Percentiles rank a stretch among this genome's conserved stretches.
These are phyloP conservation scores for Ancistrus triradiatus DNA, from an alignment of 2,113 vertebrate species.

Conservation along the genomic window DNA sequence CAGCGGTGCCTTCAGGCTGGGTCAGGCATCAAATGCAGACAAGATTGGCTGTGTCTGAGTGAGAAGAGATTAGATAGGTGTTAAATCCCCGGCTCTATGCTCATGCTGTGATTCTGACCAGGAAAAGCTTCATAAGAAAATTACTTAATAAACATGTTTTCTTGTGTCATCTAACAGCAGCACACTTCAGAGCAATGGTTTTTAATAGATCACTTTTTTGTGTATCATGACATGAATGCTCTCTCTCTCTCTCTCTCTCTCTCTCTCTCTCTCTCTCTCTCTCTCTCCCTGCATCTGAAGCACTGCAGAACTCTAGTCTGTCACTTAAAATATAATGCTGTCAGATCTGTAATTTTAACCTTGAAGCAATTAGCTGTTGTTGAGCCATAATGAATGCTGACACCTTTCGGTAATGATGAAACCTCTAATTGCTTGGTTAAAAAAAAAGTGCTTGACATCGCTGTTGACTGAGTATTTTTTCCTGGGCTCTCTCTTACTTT, in stretches of 20 bases:
- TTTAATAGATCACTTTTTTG: no score
- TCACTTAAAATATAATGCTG: constrained; percentile 77
- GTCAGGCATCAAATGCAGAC: no score
- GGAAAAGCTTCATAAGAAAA: no score
- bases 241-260: constrained; percentile 30
- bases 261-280: constrained; percentile 42
- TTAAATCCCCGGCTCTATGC: no score
- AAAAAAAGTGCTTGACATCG: constrained; percentile 77
- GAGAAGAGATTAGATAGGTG: no score
- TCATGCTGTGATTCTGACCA: no score
- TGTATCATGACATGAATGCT: constrained; percentile 35
- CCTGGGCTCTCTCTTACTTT: constrained; percentile 21
- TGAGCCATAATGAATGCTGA: constrained; percentile 75
- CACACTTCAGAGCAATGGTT: no score
- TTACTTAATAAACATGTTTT: no score
- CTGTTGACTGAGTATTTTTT: constrained; percentile 69
- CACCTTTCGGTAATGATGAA: constrained; percentile 73
- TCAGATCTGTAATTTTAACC: constrained; percentile 79
- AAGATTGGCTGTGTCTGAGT: no score
- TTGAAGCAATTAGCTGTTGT: constrained; percentile 79
- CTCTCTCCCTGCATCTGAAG: constrained; percentile 48
- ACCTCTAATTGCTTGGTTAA: constrained; percentile 77
- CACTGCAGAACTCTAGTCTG: constrained; percentile 66
- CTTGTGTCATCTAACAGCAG: no score
- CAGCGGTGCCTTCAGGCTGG: no score